Evolutionary conservation across 2,113 vertebrate genomes (phyloP).

Genomic region (Chionis minor): DNA sequence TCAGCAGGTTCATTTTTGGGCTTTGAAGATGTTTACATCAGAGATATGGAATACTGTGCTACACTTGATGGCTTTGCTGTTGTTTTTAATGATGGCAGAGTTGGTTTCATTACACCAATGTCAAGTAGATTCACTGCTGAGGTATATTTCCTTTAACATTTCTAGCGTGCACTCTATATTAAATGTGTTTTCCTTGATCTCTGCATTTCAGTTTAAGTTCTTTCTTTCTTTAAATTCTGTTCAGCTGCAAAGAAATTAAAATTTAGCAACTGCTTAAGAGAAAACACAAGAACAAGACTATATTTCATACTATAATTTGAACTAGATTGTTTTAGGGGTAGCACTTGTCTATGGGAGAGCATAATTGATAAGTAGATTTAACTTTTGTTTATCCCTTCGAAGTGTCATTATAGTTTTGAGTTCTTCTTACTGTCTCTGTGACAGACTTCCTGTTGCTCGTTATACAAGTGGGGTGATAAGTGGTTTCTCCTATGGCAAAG

Average conservation of each 20-base stretch:
- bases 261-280: not conserved
- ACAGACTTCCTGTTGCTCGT: not conserved
- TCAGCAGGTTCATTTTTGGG: conserved; percentile 89
- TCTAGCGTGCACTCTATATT: not conserved
- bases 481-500: not conserved
- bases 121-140: conserved; percentile 89
- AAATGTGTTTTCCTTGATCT: not conserved
- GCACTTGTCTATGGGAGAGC: not conserved
- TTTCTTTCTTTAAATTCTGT: not conserved
- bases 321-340: not conserved
- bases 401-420: not conserved
- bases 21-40: conserved; percentile 85
- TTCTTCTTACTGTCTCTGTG: fast-evolving
- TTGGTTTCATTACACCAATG: conserved; percentile 94
- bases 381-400: not conserved
- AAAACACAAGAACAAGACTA: not conserved
- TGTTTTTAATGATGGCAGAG: conserved; percentile 92
- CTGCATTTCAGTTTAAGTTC: not conserved
- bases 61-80: conserved; percentile 95
- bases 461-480: not conserved
- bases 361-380: not conserved
- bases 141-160: conserved; percentile 71
- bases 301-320: not conserved
- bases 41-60: conserved; percentile 93
- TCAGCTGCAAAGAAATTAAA: not conserved